Evolutionary conservation across 23 tunicate genomes (phyloP).

Genomic region (Corella eumyota): DNA sequence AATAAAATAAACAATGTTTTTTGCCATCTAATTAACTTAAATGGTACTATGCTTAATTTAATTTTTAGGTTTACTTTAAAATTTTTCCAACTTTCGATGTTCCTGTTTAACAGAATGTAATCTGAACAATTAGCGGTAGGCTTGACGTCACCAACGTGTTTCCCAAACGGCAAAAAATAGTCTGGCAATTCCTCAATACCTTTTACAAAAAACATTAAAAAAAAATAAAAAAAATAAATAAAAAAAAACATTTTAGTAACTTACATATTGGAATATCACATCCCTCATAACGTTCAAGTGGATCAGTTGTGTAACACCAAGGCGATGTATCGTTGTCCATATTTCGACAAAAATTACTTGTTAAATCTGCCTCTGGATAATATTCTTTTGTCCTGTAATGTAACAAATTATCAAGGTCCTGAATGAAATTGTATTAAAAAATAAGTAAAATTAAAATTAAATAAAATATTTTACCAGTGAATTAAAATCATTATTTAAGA

Average conservation of each 20-base stretch:
- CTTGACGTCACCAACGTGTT: background rate
- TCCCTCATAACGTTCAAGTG: background rate
- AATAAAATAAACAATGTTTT: no score
- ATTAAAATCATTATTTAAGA: no score
- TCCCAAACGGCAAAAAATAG: slow-evolving; percentile 2
- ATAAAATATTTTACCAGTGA: background rate
- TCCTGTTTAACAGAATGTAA: no score
- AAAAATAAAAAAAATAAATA: background rate
- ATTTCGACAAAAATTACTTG: slow-evolving; percentile 8
- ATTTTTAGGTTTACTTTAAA: no score
- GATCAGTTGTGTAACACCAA: slow-evolving; percentile 4
- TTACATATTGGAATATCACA: slow-evolving; percentile 3
- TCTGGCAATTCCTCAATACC: slow-evolving; percentile 1
- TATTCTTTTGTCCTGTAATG: no score
- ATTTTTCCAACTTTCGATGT: no score
- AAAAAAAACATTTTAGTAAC: background rate
- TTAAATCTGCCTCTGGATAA: slow-evolving; percentile 1
- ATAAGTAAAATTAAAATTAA: background rate
- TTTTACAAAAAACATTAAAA: background rate
- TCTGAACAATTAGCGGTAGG: no score
- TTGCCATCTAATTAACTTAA: no score
- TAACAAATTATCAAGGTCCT: no score
- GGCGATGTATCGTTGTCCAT: slow-evolving; percentile 10
- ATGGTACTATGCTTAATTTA: no score
- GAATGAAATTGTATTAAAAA: background rate